Base-by-base conservation (phyloP, 2,113 vertebrate species). In the Rynchops niger region DNA sequence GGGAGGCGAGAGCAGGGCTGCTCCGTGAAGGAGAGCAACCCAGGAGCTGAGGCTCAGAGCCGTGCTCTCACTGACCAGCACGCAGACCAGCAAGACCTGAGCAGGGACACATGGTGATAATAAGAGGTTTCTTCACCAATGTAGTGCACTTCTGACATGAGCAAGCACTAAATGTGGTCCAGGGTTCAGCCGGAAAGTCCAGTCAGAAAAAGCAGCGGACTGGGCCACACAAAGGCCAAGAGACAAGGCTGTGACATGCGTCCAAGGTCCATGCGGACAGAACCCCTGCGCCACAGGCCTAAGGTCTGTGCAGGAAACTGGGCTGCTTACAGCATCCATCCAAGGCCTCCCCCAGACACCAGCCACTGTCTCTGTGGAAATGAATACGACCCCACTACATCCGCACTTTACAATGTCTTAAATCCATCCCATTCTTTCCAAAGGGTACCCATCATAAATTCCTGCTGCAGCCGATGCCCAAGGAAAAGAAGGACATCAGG, bases 101-200 rank as follows among this genome's bases (percentile, higher is more conserved):
- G 36, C 42, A 67, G n/a, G 50, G 17, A 20, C 7, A 2, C 3
- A 0, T 1, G 12, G 30, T 30, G 47, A 55, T 29, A 45, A 6
- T 1, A 29, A 71, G n/a, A 58, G 9, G 2, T 45, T 86, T 83
- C 66, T 63, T 93, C 38, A 67, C 9, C 47, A 76, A 6, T 8
- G 27, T 9, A 11, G 30, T 6, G 25, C 0, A 0, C n/a, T 59
- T 72, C 43, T 80, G 27, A 49, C 27, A 67, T 0, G 0, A 36
- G 17, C 49, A 36, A 53, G n/a, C 32, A 59, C 15, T 65, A 73
- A 40, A n/a, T 9, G 7, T 40, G 10, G 14, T 21, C 34, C 63
- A 23, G n/a, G 6, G 7, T 21, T 93, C 29, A 36, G 29, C 19
- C 0, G 0, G 32, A n/a, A 88, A 43, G 22, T 56, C 11, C 20